Conservation (phyloP, 2,888 invertebrate species). For the Agonum fuliginosum region DNA sequence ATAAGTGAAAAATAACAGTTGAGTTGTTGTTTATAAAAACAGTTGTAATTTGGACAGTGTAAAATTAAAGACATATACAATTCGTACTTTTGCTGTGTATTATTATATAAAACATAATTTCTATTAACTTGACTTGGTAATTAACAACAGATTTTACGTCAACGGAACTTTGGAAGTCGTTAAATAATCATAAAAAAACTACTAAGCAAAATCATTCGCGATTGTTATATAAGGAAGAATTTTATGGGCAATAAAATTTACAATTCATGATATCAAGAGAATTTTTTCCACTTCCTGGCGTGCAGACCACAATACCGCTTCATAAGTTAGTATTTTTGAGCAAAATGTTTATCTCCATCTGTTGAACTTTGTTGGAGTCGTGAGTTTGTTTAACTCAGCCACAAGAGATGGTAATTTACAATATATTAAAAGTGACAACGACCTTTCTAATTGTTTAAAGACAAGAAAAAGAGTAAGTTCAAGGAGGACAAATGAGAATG, state of each 20-base stretch:
- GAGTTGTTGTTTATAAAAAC: too few species aligned
- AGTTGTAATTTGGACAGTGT: too few species aligned
- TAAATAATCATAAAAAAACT: conserved; percentile 43
- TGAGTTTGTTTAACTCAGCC: not conserved
- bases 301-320: not conserved
- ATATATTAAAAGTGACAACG: conserved; percentile 3
- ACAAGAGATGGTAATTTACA: conserved; percentile 1
- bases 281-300: conserved; percentile 19
- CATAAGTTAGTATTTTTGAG: conserved; percentile 16
- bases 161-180: conserved; percentile 10
- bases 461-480: not conserved
- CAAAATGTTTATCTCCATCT: conserved; percentile 33
- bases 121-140: too few species aligned
- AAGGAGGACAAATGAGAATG: too few species aligned
- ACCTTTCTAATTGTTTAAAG: not conserved
- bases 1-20: too few species aligned
- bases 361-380: conserved; percentile 4
- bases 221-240: conserved; percentile 39
- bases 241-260: conserved; percentile 50
- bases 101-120: too few species aligned
- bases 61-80: too few species aligned
- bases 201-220: conserved; percentile 26
- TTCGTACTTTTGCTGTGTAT: too few species aligned
- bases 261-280: conserved; percentile 50
- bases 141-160: conserved; percentile 10